phyloP scores from a whole-genome alignment of 2,113 vertebrate species.

The Candoia aspera region DNA sequence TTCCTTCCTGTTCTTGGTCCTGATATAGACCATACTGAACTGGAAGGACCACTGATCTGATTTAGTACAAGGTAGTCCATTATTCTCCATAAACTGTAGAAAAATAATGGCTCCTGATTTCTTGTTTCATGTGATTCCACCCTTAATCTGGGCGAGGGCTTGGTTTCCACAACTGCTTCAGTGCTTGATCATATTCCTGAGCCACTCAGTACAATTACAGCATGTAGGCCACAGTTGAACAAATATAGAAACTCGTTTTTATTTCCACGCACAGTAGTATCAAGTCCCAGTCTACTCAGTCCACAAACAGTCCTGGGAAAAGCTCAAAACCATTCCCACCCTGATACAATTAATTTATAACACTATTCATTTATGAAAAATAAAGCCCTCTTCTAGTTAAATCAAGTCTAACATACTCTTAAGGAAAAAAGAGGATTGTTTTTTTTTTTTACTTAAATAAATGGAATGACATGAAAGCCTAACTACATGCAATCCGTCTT shows the following conservation, averaged over 20 bases:
- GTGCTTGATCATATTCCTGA: not conserved
- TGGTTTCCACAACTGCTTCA: not conserved
- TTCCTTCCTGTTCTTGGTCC: not conserved
- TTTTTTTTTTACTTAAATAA: constrained; percentile 1
- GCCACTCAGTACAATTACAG: not conserved
- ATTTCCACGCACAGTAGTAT: not conserved
- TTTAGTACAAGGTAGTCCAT: not conserved
- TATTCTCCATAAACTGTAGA: not conserved
- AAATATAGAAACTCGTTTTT: not conserved
- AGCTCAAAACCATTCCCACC: not conserved
- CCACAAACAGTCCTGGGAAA: not conserved
- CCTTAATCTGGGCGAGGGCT: not conserved
- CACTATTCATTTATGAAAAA: not conserved
- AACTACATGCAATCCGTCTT: constrained; percentile 4
- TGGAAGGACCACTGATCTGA: not conserved
- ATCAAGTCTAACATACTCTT: constrained; percentile 5
- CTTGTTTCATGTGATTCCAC: not conserved
- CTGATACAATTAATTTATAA: not conserved
- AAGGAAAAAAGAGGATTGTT: not conserved
- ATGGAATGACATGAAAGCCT: constrained; percentile 23
- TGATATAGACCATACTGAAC: not conserved
- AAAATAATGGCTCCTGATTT: not conserved
- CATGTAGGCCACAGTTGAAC: too few species aligned
- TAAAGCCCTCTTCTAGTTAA: not conserved
- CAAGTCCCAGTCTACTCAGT: not conserved